Conservation (phyloP, 2,113 vertebrate species). For the Aphyosemion australe region DNA sequence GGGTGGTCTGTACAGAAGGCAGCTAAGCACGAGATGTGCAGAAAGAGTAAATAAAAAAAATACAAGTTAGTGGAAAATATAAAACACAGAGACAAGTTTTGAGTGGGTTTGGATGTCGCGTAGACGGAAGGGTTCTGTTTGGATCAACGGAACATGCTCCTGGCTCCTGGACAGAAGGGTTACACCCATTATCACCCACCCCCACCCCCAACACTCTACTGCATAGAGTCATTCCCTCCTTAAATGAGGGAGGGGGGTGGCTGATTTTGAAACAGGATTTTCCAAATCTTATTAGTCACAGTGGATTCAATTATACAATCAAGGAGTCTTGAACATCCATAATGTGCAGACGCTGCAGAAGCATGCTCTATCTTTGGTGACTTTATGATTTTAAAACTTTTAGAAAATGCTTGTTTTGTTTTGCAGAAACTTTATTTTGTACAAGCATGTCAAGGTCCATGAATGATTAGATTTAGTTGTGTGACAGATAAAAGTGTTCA, state of each 20-base stretch:
- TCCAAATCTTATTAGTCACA: slow-evolving; percentile 69
- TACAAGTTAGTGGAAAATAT: slow-evolving; percentile 33
- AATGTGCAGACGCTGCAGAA: not conserved
- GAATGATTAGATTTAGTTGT: no score
- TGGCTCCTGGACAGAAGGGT: slow-evolving; percentile 81
- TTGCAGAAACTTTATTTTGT: no score
- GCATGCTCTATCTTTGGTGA: not conserved
- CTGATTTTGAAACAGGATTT: slow-evolving; percentile 69
- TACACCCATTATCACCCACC: slow-evolving; percentile 78
- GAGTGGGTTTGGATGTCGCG: slow-evolving; percentile 62
- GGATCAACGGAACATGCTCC: slow-evolving; percentile 79
- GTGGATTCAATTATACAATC: slow-evolving; percentile 60
- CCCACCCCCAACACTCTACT: slow-evolving; percentile 75
- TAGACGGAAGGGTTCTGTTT: slow-evolving; percentile 71
- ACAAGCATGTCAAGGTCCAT: no score
- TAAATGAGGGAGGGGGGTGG: slow-evolving; percentile 35
- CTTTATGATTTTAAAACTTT: not conserved
- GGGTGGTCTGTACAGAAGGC: slow-evolving; percentile 58
- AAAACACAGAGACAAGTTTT: slow-evolving; percentile 63
- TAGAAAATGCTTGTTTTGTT: no score
- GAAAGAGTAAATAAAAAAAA: slow-evolving; percentile 9
- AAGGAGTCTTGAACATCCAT: slow-evolving; percentile 29
- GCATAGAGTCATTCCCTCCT: slow-evolving; percentile 76
- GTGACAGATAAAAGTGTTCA: no score
- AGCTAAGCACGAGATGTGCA: slow-evolving; percentile 56